Percentiles rank a stretch among this genome's conserved stretches.
Conservation (phyloP, 2,113 vertebrate species). For the Neomonachus schauinslandi region DNA sequence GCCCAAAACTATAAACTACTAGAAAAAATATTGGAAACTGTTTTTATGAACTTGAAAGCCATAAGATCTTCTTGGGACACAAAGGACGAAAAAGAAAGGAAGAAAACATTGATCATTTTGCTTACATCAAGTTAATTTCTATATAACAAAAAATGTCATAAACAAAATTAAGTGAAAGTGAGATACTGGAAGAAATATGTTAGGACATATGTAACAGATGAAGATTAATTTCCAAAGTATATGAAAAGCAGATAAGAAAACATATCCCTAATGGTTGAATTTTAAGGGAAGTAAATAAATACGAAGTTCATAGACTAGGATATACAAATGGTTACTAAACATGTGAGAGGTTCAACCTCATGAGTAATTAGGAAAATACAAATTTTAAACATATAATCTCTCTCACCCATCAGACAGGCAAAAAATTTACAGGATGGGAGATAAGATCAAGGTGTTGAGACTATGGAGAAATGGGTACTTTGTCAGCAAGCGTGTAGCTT, state of each 20-base stretch:
- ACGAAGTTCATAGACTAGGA: neutral
- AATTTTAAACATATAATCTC: neutral
- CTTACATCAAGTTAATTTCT: neutral
- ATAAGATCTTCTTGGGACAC: neutral
- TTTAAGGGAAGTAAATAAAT: neutral
- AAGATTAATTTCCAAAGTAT: slow-evolving; percentile 25
- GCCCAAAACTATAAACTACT: neutral
- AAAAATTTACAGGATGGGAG: neutral
- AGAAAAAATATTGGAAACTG: neutral
- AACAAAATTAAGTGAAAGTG: neutral
- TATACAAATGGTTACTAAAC: neutral
- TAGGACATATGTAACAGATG: neutral
- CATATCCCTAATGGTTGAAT: neutral
- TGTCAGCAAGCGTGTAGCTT: neutral
- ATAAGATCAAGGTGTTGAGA: neutral
- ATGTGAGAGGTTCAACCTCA: neutral
- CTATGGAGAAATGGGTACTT: neutral
- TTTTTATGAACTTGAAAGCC: slow-evolving; percentile 20
- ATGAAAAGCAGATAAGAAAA: neutral
- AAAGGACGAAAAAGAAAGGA: neutral
- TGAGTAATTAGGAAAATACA: neutral
- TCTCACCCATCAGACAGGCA: neutral
- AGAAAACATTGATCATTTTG: neutral
- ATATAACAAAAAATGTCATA: neutral
- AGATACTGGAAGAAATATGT: neutral